Base-by-base conservation (phyloP, 37 sponge, comb jelly and placozoan genomes). In the Aplysina aerophoba region DNA sequence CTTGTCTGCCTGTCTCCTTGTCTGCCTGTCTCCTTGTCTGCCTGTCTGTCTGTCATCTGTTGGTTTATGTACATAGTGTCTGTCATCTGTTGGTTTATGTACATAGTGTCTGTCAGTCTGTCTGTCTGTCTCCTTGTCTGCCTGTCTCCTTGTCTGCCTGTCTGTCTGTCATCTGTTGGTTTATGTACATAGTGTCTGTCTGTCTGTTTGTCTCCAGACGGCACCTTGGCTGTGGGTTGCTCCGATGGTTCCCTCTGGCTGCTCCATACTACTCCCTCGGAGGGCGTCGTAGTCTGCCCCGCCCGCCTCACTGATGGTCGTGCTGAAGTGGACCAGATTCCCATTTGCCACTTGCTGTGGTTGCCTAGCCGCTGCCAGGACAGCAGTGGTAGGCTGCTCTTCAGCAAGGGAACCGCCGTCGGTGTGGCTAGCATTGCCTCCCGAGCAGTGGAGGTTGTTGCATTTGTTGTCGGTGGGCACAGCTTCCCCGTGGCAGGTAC, bases 311-410 rank as follows among this genome's bases (percentile, higher is more conserved):
- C 50, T 8, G 50, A 44, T 8, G 8, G 50, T 8, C 3, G 50
- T 8, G 50, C 50, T 44, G 50, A 44, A 38, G 37, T 44, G 41
- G 78, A 75, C 38, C 3, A 39, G 20, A 75, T 75, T 2, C 78
- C 78, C 16, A 44, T 75, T 36, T 1, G 22, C 54, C 78, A 75
- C n/a, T 24, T 75, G 33, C 19, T 50, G 38, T 75, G 78, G 78
- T 40, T 53, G 3, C 78, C 78, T 25, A 25, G 53, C 15, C 24
- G 14, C 1, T 19, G 40, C 13, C 22, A 19, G 15, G 78, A 38
- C 53, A 22, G 20, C 17, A 44, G 40, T 12, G 19, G 31, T 36
- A 24, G 33, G 20, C 37, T 75, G 44, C 78, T 75, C 25, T 75
- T 40, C 54, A 75, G 78, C 78, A 75, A 75, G 53, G 54, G 78